These are phyloP conservation scores for Dipodomys stephensi DNA, from an alignment of 2,113 vertebrate species.

Conservation along the genomic window DNA sequence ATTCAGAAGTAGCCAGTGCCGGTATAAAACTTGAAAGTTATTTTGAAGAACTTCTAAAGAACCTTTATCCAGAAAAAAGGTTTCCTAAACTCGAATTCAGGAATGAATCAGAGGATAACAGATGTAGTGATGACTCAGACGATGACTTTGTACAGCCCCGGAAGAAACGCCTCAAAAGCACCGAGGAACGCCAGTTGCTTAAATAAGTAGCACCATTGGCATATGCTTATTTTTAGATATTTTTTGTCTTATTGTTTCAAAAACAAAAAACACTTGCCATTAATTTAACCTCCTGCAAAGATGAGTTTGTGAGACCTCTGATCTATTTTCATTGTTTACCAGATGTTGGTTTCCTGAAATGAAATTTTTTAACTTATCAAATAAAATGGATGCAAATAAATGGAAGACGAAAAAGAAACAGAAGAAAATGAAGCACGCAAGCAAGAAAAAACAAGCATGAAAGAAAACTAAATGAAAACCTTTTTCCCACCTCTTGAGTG, in stretches of 20 bases:
- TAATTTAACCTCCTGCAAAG: conserved; percentile 74
- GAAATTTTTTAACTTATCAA: conserved; percentile 63
- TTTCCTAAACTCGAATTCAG: conserved; percentile 85
- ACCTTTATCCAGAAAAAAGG: conserved; percentile 87
- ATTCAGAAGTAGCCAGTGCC: conserved; percentile 90
- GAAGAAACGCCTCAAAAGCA: conserved; percentile 89
- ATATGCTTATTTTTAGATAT: conserved; percentile 31
- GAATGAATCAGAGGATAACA: conserved; percentile 84
- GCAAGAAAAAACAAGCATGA: not conserved
- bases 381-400: not conserved
- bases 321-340: conserved; percentile 78
- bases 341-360: conserved; percentile 73
- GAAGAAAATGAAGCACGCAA: not conserved
- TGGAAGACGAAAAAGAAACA: not conserved
- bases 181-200: conserved; percentile 86
- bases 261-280: conserved; percentile 70
- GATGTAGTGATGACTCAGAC: conserved; percentile 86
- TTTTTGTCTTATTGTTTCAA: conserved; percentile 49
- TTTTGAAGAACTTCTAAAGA: conserved; percentile 89
- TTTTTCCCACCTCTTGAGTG: conserved; percentile 60
- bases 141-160: conserved; percentile 90
- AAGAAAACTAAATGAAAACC: conserved; percentile 19
- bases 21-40: conserved; percentile 90
- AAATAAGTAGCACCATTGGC: conserved; percentile 78
- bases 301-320: conserved; percentile 69